phyloP scores from a whole-genome alignment of 2,797 vertebrate species.

The Capromys pilorides region DNA sequence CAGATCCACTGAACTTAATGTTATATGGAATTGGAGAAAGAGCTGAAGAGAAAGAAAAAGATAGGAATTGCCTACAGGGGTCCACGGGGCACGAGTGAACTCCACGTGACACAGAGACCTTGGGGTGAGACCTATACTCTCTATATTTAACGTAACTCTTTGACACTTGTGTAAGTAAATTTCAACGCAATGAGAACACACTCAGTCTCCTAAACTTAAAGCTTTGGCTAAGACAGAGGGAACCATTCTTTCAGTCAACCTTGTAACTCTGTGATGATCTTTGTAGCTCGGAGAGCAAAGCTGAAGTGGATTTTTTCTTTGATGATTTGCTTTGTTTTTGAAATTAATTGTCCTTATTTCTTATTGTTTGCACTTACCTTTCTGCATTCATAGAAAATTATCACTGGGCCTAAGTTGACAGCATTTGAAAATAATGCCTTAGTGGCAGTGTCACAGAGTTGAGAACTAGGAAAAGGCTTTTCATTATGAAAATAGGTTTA shows the following conservation, averaged over 20 bases:
- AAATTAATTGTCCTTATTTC: background rate
- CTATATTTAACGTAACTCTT: background rate
- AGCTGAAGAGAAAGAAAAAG: background rate
- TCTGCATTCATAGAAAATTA: background rate
- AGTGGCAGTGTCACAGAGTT: background rate
- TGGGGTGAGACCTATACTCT: background rate
- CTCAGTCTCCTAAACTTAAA: background rate
- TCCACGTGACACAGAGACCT: background rate
- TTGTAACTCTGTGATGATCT: background rate
- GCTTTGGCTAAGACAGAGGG: background rate
- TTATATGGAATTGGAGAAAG: background rate
- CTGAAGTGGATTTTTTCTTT: background rate
- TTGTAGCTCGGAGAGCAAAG: background rate
- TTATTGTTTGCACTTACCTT: background rate
- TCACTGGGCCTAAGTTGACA: background rate
- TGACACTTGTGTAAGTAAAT: background rate
- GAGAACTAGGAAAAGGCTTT: constrained; percentile 13
- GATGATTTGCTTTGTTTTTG: background rate
- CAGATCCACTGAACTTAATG: background rate
- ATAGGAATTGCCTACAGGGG: background rate
- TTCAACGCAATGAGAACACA: background rate
- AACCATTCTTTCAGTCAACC: background rate
- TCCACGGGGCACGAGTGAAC: background rate
- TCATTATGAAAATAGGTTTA: constrained; percentile 51
- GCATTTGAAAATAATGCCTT: background rate